Evolutionary conservation across 2,113 vertebrate genomes (phyloP), one percentile per base, ranked within the genome.

Genomic region (Mixornis gularis): DNA sequence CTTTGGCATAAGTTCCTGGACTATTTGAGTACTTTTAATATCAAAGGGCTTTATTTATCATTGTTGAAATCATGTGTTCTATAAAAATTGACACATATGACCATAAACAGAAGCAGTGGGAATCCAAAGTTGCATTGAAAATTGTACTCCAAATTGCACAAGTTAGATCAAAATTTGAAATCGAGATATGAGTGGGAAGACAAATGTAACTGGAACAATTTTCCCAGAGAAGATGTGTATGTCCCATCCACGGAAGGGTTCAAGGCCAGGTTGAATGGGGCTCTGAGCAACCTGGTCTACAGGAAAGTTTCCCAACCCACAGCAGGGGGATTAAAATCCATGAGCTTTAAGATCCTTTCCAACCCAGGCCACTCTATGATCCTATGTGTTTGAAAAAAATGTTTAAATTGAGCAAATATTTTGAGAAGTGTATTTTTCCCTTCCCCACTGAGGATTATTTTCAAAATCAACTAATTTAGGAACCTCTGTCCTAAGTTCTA

Each of bases 1-100:
- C 73, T 96, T 96, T 94, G 87, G 78, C 87, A 85, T 82, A 89
- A 94, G 74, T 91, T 95, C 36, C 78, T 96, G 92, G 84, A 91
- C 94, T 92, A 72, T 92, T 46, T 89, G 59, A 87, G 84, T 79
- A 94, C 26, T 94, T 96, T 82, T 89, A 89, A 85, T 91, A 96
- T 79, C 46, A 59, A 90, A 87, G 26, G 49, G 24, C 53, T 93
- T 94, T 91, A 90, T 92, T 93, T 95, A 79, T 85, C 34, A 48
- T 59, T 85, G 59, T 55, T 87, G 46, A 89, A 96, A 92, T 85
- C 5, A 76, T 66, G 80, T 38, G 70, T 87, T 94, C 63, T 70
- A 46, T 77, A 82, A 91, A 94, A 95, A 70, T 44, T 81, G 83
- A 89, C 74, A 79, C 17, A 38, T 58, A 82, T 90, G 89, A 89